Base-by-base conservation (phyloP, 2,888 invertebrate genomes). In the Ormyrus labotus region DNA sequence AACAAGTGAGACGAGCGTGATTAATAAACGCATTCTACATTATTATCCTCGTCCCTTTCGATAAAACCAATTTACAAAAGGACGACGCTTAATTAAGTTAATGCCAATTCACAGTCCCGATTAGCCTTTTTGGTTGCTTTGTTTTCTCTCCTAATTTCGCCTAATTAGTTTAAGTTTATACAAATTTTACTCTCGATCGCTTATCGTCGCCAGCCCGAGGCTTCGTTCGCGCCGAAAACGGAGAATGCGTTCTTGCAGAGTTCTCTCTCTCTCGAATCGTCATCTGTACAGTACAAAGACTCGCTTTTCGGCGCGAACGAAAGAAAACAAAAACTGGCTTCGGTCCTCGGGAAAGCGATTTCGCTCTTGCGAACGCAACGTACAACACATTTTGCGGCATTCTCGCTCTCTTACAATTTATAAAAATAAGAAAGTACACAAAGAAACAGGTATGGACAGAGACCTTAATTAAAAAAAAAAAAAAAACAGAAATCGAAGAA, bases 81-180 rank as follows among this genome's bases (percentile, higher is more conserved):
- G 51, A 69, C 69, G 67, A 76, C 11, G 53, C 48, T 67, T 60
- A 74, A 70, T 75, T 71, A 73, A 72, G 13, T 76, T 76, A 82
- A 79, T 77, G 71, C 72, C 75, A 77, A 79, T 82, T 76, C 72
- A 81, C 76, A 79, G 73, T 73, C 73, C 68, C 57, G 11, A 79
- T 77, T 72, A 76, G 67, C 47, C 55, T 72, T 80, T 34, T 73
- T 19, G 53, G 57, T 73, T 78, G n/a, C 34, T 47, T 65, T 48
- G 10, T 48, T 47, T 6, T 72, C 45, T 67, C 50, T 79, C 45
- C 51, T 73, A 67, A 69, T 71, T 60, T 74, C 7, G 45, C 34
- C 45, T 75, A 75, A 75, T 53, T 34, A 51, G 61, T 68, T 75
- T 45, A 34, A 45, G 5, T 72, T 74, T 65, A 57, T 67, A 67